These are phyloP conservation scores for Felis chaus DNA, from an alignment of 2,113 vertebrate species.

Conservation along the genomic window DNA sequence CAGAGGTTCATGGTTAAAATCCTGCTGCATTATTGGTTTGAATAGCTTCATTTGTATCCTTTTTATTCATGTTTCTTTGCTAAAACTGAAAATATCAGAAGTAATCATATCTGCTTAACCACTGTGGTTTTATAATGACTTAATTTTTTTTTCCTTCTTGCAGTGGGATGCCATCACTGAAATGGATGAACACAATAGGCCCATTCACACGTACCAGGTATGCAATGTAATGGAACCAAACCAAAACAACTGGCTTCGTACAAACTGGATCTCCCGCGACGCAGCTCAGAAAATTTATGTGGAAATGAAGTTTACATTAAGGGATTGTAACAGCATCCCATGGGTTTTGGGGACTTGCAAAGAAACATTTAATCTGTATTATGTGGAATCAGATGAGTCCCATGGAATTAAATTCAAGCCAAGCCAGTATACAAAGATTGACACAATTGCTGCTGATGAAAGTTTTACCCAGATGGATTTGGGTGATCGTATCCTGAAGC, in stretches of 20 bases:
- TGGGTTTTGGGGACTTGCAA: constrained; percentile 98
- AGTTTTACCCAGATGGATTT: constrained; percentile 99
- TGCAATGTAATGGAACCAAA: constrained; percentile 98
- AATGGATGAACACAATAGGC: constrained; percentile 97
- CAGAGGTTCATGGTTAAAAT: not conserved
- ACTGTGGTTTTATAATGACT: not conserved
- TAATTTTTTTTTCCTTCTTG: constrained; percentile 57
- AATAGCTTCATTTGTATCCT: not conserved
- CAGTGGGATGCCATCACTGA: constrained; percentile 98
- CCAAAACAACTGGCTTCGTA: constrained; percentile 98
- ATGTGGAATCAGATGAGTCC: constrained; percentile 94
- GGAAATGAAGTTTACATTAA: constrained; percentile 96
- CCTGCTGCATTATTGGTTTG: not conserved
- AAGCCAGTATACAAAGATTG: constrained; percentile 93
- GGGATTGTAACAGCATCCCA: constrained; percentile 97
- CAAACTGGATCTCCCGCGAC: constrained; percentile 96
- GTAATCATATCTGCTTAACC: not conserved
- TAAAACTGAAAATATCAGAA: not conserved
- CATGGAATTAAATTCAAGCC: constrained; percentile 93
- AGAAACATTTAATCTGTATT: constrained; percentile 97
- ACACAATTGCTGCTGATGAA: constrained; percentile 97
- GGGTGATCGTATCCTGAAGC: constrained; percentile 96
- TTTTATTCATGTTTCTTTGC: constrained; percentile 5
- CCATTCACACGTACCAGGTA: constrained; percentile 97
- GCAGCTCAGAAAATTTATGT: constrained; percentile 96